Evolutionary conservation across 1,140 invertebrate species (phyloP), one percentile per base, ranked within the genome.

Genomic region (Globodera ellingtonae): DNA sequence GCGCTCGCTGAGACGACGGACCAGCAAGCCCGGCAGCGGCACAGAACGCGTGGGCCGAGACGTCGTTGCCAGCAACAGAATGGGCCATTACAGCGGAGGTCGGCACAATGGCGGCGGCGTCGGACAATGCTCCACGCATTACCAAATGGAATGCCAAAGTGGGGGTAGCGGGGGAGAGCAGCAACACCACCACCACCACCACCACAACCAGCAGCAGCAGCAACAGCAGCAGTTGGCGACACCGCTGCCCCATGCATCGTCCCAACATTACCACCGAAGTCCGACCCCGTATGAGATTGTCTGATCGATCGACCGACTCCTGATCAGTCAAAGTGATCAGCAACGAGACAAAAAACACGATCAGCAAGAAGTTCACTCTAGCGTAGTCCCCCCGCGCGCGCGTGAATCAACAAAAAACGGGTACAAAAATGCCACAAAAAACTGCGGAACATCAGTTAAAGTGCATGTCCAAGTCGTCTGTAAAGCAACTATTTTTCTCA

Each of bases 21-120:
- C 84, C 21, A 89, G 88, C 67, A 78, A 85, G 65, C 78, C 85
- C 8, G 86, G 82, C 52, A 89, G 87, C 66, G 88, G 87, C 15
- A 87, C 82, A n/a, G 86, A 87, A 46, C 76, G 73, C 35, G 35
- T 35, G 18, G 13, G 46, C 5, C 24, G 75, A 47, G 1, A 7
- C 18, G 56, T 1, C 3, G 35, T 35, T 35, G 35, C 35, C 35
- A 35, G 10, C 13, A 62, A 10, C 56, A 13, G 56, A 18, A 62
- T 18, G 56, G 56, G 13, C 10, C 56, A 62, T 62, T 62, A 62
- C 56, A 62, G 56, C 15, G 56, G 48, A 35, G 72, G 62, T 35
- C 9, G 72, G 44, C 46, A 35, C 46, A 79, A 50, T 35, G 62
- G 21, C 24, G 67, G 66, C 66, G 46, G 77, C 24, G 21, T 35